Base-by-base conservation (phyloP, 2,888 invertebrate species). In the Elegia similella region DNA sequence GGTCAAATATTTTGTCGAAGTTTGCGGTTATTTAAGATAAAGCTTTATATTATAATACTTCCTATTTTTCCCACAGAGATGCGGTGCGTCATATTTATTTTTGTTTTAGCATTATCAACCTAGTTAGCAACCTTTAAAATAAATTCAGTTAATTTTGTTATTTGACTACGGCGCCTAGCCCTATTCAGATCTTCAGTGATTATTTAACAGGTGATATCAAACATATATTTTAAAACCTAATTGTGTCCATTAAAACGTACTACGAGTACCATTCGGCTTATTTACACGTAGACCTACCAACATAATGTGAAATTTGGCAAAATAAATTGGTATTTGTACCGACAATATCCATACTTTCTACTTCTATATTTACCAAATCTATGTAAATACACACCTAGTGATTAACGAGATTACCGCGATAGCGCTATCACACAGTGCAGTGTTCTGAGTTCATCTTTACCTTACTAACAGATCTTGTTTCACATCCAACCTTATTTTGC, bases 401-500 rank as follows among this genome's bases (percentile, higher is more conserved):
- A 29, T n/a, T 5, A 15, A 42, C 13, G 29, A 54, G 29, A 17
- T 48, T 48, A 75, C 75, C 76, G 75, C 73, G 67, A 68, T 74
- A 48, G 48, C 48, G 42, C 47, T 48, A 56, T 76, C 83, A 87
- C 86, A 79, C 83, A 72, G 84, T 86, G 88, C 83, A 72, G 70
- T 78, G 78, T 78, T 77, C 23, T 72, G 70, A 70, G 73, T 65
- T 73, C 78, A 67, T 71, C 77, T 82, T 89, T 91, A 91, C 91
- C 91, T 90, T 84, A 80, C 86, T 87, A 77, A 86, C 76, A 70
- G 88, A 82, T 83, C 88, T 88, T 78, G 89, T 84, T 76, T 89
- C 86, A 82, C 89, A 88, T 80, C 88, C 91, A 75, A 91, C 81
- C 78, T 86, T 89, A 89, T 89, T 90, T 85, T 87, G 84, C 78